phyloP scores from a whole-genome alignment of 2,797 vertebrate genomes.

The Allobates femoralis region DNA sequence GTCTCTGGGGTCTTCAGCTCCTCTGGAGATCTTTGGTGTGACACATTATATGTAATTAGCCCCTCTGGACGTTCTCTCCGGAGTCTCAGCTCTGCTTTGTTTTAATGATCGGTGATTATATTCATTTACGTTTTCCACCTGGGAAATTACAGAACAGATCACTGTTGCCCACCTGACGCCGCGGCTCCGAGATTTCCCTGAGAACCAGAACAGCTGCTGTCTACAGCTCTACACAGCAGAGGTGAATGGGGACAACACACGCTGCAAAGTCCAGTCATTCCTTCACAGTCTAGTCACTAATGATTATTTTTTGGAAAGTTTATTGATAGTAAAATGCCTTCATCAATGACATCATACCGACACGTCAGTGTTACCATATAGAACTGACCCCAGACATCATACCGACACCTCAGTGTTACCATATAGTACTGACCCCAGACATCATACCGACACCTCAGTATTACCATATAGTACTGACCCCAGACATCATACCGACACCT shows the following conservation, averaged over 20 bases:
- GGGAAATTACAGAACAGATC: constrained; percentile 19
- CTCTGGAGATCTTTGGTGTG: neutral
- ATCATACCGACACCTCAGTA: no score
- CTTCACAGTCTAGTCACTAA: no score
- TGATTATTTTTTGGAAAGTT: neutral
- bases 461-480: no score
- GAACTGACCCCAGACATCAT: no score
- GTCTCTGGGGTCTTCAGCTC: neutral
- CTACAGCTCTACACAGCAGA: neutral
- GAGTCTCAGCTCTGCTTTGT: neutral
- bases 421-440: no score
- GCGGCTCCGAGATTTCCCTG: neutral
- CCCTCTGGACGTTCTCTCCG: neutral
- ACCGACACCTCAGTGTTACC: no score
- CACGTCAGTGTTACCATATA: no score
- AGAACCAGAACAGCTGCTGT: constrained; percentile 9
- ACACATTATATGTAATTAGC: constrained; percentile 20
- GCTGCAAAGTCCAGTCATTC: neutral
- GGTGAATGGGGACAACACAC: neutral
- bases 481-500: no score
- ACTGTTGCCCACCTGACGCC: constrained; percentile 21
- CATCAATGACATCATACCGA: no score
- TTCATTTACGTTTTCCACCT: constrained; percentile 2
- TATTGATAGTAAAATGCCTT: no score
- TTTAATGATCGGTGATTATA: constrained; percentile 8